Base-by-base conservation (phyloP, 2,113 vertebrate species). In the Silurus glanis region DNA sequence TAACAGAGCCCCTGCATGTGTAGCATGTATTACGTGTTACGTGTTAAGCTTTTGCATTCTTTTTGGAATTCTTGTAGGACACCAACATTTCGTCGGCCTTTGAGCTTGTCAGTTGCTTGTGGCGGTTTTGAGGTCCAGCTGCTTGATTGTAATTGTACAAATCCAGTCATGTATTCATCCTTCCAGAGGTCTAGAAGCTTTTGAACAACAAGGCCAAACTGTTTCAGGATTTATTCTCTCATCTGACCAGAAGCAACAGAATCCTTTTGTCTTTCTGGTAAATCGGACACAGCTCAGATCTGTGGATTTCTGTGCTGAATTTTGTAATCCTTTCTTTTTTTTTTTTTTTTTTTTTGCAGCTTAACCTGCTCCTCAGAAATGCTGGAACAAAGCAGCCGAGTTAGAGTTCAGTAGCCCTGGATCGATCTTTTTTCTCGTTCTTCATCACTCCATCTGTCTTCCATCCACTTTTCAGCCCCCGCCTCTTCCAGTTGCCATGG, bases 401-500 rank as follows among this genome's bases (percentile, higher is more conserved):
- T 71, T 79, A 47, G 3, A 59, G 64, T 74, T 74, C 67, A 84
- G 23, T 47, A 28, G 64, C 61, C 72, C 25, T 55, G 5, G n/a
- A 69, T 85, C 83, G 64, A 78, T 84, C 23, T 21, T 55, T 82
- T 66, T 23, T 83, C 49, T 61, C 53, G 28, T 74, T 45, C 37
- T 75, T 47, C 61, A 67, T 80, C 67, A 25, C 56, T 87, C 83
- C 37, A 59, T 88, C 58, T 71, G 53, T 83, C 56, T 82, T 17
- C 55, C 28, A 47, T 85, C 66, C 76, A 56, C 45, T 75, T 83
- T 69, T 84, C 49, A 51, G 85, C 79, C 45, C 71, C 75, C 49
- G 72, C 28, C 66, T 75, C 67, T 81, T 79, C 19, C 45, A 53
- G 86, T 89, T 85, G 85, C 88, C 86, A 88, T 87, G 84, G 89